These are phyloP conservation scores for Cyclophora albipunctata DNA, from an alignment of 2,888 invertebrate genomes.

Conservation along the genomic window DNA sequence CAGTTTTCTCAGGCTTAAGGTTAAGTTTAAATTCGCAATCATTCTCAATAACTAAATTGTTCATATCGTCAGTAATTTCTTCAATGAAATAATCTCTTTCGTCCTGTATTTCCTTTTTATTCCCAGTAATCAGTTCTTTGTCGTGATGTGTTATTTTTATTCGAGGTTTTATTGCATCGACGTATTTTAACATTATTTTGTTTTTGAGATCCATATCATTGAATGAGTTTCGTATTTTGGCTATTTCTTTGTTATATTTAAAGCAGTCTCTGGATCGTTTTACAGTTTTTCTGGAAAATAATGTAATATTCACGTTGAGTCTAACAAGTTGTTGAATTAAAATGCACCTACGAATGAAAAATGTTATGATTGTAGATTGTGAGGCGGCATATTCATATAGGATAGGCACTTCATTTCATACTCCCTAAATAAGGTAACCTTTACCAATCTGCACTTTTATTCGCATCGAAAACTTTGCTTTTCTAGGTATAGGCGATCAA, in stretches of 20 bases:
- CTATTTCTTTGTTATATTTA: conserved; percentile 44
- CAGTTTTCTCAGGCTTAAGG: conserved; percentile 25
- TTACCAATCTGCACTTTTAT: too few species aligned
- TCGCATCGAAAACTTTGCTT: too few species aligned
- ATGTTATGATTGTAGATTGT: background rate
- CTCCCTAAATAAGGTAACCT: too few species aligned
- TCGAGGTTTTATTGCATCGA: conserved; percentile 24
- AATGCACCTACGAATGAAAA: background rate
- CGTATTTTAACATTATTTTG: conserved; percentile 36
- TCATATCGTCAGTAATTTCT: conserved; percentile 28
- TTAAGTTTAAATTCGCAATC: conserved; percentile 43
- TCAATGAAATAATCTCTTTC: conserved; percentile 29
- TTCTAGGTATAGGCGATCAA: too few species aligned
- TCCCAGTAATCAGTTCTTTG: conserved; percentile 25
- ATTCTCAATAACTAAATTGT: conserved; percentile 37
- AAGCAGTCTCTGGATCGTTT: conserved; percentile 34
- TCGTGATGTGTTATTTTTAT: conserved; percentile 13
- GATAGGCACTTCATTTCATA: too few species aligned
- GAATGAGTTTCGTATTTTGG: conserved; percentile 44
- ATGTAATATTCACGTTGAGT: background rate
- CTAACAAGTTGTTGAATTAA: background rate
- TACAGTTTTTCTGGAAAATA: conserved; percentile 36
- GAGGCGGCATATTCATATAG: background rate
- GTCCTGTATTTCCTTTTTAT: conserved; percentile 23
- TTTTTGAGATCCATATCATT: conserved; percentile 46